Evolutionary conservation across 1,140 invertebrate species (phyloP), one percentile per base, ranked within the genome.

Genomic region (Drosophila pectinifera): DNA sequence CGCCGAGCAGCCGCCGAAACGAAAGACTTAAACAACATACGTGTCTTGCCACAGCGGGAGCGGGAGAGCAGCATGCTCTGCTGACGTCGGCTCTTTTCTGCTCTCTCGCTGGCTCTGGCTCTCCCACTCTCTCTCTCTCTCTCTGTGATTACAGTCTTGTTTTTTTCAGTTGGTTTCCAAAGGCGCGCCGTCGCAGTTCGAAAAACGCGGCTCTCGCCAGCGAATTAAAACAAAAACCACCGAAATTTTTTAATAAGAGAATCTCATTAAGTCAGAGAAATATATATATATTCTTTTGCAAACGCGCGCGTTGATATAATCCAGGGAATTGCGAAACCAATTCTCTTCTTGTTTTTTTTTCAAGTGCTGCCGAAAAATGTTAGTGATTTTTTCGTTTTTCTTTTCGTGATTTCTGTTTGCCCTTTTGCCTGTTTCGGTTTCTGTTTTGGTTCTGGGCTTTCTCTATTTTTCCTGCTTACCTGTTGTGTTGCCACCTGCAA

Each of bases 11-110:
- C 26, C 42, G 24, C 16, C 20, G 31, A 64, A 77, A 77, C 56
- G 64, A 86, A 86, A 88, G 82, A 86, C 82, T 88, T 72, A 72
- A 82, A 76, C 83, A 74, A 78, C 81, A 78, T 78, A 74, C 81
- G 70, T 84, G 80, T 84, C 77, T 77, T 22, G 41, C 39, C 18
- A 56, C 36, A 49, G 58, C 22, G 58, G n/a, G 31, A n/a, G 55
- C 26, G 54, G 28, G 38, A 1, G 34, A 28, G 39, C 2, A n/a
- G 18, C 8, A n/a, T n/a, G 4, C 38, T 11, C 51, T 61, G 65
- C 43, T 53, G 68, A 54, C 68, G 49, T 62, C 59, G 59, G 48
- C 26, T 51, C 28, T 51, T 31, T 63, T 36, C 46, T 38, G 45
- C 62, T n/a, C 41, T 38, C 36, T 54, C 38, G 38, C 13, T 46